Conservation (phyloP, 1,140 invertebrate species). For the Aradophagus sp. region DNA sequence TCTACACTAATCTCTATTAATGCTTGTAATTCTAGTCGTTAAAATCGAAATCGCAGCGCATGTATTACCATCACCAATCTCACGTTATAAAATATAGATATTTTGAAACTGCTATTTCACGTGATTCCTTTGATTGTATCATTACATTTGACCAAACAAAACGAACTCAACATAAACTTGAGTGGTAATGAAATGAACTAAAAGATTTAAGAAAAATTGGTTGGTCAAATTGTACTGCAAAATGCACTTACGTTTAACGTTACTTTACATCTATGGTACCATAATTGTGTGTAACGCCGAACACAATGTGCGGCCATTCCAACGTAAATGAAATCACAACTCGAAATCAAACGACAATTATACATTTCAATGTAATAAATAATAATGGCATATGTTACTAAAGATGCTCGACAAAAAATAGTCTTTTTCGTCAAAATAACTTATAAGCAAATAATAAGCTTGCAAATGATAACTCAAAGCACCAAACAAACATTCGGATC, state of each 20-base stretch:
- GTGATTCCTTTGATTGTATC: slow-evolving; percentile 19
- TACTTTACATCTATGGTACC: slow-evolving; percentile 42
- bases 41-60: slow-evolving; percentile 63
- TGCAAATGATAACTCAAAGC: slow-evolving; percentile 67
- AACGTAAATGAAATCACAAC: slow-evolving; percentile 58
- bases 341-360: slow-evolving; percentile 56
- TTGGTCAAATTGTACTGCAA: slow-evolving; percentile 34
- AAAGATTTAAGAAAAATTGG: slow-evolving; percentile 4
- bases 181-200: slow-evolving; percentile 1
- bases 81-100: slow-evolving; percentile 48
- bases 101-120: slow-evolving; percentile 55
- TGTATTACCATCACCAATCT: slow-evolving; percentile 64
- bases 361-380: slow-evolving; percentile 38
- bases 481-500: slow-evolving; percentile 66
- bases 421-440: slow-evolving; percentile 50
- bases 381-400: slow-evolving; percentile 37
- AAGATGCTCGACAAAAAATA: slow-evolving; percentile 43
- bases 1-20: too few species aligned
- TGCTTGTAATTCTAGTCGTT: slow-evolving; percentile 47
- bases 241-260: slow-evolving; percentile 32
- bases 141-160: slow-evolving; percentile 36
- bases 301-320: slow-evolving; percentile 68
- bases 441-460: slow-evolving; percentile 67
- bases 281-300: slow-evolving; percentile 60
- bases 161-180: slow-evolving; percentile 4